Percentiles rank a stretch among this genome's conserved stretches.
Conservation (phyloP, 2,113 vertebrate species). For the Benitochromis conjunctus region DNA sequence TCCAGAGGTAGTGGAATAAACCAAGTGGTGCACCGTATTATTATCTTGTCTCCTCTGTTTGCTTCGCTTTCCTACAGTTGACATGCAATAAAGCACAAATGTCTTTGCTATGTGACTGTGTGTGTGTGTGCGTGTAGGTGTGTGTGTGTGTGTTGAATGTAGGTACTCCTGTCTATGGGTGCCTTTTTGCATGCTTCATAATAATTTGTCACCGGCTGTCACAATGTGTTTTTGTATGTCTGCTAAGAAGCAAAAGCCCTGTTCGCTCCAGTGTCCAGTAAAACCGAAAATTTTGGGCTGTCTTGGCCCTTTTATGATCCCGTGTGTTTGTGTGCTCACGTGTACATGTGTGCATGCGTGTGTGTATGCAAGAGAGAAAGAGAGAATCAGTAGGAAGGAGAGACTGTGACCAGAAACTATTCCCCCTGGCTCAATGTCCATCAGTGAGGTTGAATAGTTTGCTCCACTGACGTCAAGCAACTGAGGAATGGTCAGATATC, state of each 20-base stretch:
- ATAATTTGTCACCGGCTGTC: constrained; percentile 41
- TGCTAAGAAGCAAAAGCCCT: constrained; percentile 35
- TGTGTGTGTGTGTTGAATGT: neutral
- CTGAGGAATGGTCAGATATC: constrained; percentile 25
- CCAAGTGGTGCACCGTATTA: constrained; percentile 22
- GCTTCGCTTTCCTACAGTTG: constrained; percentile 7
- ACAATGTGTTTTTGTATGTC: constrained; percentile 21
- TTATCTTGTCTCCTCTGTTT: constrained; percentile 48
- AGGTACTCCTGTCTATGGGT: neutral
- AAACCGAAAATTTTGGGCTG: constrained; percentile 22
- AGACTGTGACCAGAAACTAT: constrained; percentile 51
- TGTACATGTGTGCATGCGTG: neutral
- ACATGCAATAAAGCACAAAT: constrained; percentile 31
- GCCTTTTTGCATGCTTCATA: constrained; percentile 6
- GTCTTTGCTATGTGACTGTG: neutral
- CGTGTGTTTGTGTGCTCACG: neutral
- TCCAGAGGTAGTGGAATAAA: constrained; percentile 21
- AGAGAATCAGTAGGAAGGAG: neutral
- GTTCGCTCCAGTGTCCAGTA: constrained; percentile 27
- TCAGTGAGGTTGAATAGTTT: constrained; percentile 45
- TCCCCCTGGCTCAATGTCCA: constrained; percentile 39
- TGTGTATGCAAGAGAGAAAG: neutral
- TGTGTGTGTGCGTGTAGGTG: neutral
- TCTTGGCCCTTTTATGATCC: neutral
- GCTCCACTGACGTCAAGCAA: constrained; percentile 45